Conservation (phyloP, 2,888 invertebrate genomes). For the Dusona sp. region DNA sequence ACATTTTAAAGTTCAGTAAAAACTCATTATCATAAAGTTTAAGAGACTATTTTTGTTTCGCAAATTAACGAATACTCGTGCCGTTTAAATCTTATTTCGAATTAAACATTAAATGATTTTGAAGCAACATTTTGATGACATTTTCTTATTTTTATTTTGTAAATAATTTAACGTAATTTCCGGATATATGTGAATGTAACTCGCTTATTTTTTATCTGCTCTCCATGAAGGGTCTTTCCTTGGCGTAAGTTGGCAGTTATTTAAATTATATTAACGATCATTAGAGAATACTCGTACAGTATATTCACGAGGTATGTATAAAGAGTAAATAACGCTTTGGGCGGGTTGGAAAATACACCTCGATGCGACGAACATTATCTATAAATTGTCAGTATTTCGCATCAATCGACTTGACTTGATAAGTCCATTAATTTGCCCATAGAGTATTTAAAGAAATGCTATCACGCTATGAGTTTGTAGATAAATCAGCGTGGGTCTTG, state of each 20-base stretch:
- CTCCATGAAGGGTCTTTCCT: not conserved
- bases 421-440: not conserved
- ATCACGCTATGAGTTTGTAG: not conserved
- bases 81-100: not conserved
- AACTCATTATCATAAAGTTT: not conserved
- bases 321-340: not conserved
- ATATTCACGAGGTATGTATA: slow-evolving; percentile 1
- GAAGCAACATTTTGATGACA: not conserved
- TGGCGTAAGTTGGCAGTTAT: not conserved
- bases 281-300: not conserved
- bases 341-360: not conserved
- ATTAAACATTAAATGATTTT: not conserved
- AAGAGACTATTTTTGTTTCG: not conserved
- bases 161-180: not conserved
- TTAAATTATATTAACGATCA: not conserved
- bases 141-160: not conserved
- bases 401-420: not conserved
- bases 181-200: not conserved
- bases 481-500: slow-evolving; percentile 7
- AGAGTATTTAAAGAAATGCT: not conserved
- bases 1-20: not conserved
- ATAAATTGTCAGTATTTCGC: not conserved
- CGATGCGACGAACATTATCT: not conserved
- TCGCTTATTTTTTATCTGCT: not conserved
- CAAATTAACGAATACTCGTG: not conserved